Conservation (phyloP, 2,113 vertebrate genomes). For the Myrmecobius fasciatus region DNA sequence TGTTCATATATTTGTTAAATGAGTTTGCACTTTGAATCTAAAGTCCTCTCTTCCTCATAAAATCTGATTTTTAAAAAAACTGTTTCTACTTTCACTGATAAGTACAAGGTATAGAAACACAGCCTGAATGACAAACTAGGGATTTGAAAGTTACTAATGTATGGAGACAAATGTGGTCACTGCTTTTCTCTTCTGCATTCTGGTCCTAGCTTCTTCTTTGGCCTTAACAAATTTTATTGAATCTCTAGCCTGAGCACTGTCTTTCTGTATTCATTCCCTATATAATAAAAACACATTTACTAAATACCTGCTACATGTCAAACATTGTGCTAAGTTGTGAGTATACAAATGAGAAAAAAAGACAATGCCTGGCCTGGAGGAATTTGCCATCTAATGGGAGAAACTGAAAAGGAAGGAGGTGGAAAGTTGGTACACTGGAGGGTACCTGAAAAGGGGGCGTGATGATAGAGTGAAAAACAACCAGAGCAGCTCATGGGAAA, state of each 20-base stretch:
- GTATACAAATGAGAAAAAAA: background rate
- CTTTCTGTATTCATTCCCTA: background rate
- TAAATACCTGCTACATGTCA: background rate
- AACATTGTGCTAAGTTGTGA: background rate
- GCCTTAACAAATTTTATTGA: background rate
- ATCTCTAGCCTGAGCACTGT: background rate
- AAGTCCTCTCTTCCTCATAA: background rate
- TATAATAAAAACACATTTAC: background rate
- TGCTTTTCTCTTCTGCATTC: too few relatives aligned
- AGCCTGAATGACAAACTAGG: background rate
- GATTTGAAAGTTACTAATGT: too few relatives aligned
- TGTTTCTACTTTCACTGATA: background rate
- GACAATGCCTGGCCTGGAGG: background rate
- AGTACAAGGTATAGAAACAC: background rate
- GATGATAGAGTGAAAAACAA: background rate
- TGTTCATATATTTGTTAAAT: background rate
- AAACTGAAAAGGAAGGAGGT: background rate
- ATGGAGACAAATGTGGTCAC: too few relatives aligned
- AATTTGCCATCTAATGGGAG: background rate
- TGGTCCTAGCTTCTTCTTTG: background rate
- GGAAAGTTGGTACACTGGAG: background rate
- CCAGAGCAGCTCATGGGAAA: background rate
- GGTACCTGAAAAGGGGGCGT: background rate
- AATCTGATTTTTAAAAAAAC: background rate
- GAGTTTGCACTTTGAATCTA: background rate